Evolutionary conservation across 23 tunicate species (phyloP), one percentile per base, ranked within the genome.

Genomic region (Styela clava): DNA sequence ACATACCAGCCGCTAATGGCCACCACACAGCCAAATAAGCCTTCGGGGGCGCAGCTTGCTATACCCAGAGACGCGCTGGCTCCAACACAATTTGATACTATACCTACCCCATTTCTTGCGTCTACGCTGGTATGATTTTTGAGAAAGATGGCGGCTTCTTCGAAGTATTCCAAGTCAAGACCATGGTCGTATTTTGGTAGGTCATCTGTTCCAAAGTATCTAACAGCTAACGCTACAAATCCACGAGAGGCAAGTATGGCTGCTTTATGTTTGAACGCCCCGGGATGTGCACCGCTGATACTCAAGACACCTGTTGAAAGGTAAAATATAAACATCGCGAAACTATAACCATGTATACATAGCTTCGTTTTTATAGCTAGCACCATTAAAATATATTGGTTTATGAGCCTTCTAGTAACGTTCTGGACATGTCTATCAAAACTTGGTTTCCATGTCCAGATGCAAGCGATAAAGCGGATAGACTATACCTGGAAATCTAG

Each of bases 221-320:
- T 71, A 7, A 71, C 35, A 18, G 77, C 77, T 30, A 71, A 33
- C 20, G 77, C 77, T 22, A 33, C 77, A 32, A 71, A 71, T 34
- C 77, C 77, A 33, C 27, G 77, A 18, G 35, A 28, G 16, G 77
- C 77, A 16, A 71, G 34, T 71, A 71, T 3, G 3, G 77, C 77
- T 28, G 77, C 77, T 26, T 71, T 71, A 29, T 71, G 33, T 32
- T 71, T 71, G 35, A 71, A 28, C 16, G 77, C 77, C 16, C 77
- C 77, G 34, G 77, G 77, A 29, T 71, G 33, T 30, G 35, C 77
- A 71, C 77, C 77, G 27, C 77, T 71, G 5, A 71, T 71, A 32
- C 77, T 71, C 12, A 71, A 3, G 24, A 71, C 33, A 29, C 77
- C 77, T 71, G 27, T 24, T 44, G 12, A 7, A 44, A 44, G 56